Evolutionary conservation across 2,888 invertebrate genomes (phyloP).

Genomic region (Eupeodes latifasciatus): DNA sequence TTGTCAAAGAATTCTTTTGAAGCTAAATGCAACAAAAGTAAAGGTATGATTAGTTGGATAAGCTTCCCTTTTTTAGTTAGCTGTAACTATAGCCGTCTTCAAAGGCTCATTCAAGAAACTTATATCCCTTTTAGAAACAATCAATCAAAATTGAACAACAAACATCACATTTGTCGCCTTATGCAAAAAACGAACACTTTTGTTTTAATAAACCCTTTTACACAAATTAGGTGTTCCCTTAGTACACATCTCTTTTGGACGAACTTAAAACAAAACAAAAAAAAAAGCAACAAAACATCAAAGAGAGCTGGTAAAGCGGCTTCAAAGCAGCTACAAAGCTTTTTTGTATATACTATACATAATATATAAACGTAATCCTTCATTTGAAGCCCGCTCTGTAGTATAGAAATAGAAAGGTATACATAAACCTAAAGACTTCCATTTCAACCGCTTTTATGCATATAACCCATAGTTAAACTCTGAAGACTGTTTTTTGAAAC

Average conservation of each 20-base stretch:
- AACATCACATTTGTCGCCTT: conserved; percentile 47
- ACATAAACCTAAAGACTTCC: conserved; percentile 4
- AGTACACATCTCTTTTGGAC: conserved; percentile 20
- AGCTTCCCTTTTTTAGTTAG: conserved; percentile 6
- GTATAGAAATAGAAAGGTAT: no score
- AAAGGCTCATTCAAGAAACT: conserved; percentile 49
- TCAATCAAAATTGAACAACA: conserved; percentile 68
- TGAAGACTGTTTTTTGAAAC: conserved; percentile 49
- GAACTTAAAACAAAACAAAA: not conserved
- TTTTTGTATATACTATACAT: conserved; percentile 11
- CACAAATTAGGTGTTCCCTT: conserved; percentile 19
- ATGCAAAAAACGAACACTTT: conserved; percentile 10
- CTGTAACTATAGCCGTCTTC: conserved; percentile 59
- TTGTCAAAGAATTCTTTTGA: conserved; percentile 3
- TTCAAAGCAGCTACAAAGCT: conserved; percentile 56
- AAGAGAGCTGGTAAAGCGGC: conserved; percentile 47
- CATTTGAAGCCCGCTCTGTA: conserved; percentile 13
- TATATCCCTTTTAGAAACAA: conserved; percentile 51
- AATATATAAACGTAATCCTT: conserved; percentile 52
- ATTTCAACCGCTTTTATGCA: conserved; percentile 41
- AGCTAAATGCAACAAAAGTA: not conserved
- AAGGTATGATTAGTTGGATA: conserved; percentile 36
- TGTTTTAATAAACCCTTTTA: conserved; percentile 8
- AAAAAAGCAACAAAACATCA: conserved; percentile 43
- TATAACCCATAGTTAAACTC: conserved; percentile 42